Evolutionary conservation across 2,113 vertebrate species (phyloP), one percentile per base, ranked within the genome.

Genomic region (Platichthys stellatus): DNA sequence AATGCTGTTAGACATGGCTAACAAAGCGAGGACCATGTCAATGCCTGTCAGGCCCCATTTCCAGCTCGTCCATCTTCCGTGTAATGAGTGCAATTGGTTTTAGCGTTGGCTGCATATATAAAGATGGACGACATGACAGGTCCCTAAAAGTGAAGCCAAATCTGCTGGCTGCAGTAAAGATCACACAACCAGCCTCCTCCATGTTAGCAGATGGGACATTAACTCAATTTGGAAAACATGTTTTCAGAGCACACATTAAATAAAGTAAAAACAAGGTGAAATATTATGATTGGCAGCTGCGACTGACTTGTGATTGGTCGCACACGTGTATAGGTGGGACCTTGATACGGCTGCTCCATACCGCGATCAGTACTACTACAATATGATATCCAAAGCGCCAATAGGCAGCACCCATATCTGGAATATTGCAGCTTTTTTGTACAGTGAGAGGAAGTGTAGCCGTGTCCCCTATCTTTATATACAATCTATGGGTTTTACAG

Each of bases 1-100:
- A 74, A 83, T 61, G 35, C 72, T 63, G 83, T 90, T 88, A 90
- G 90, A 87, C 86, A 86, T 56, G 72, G 89, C 78, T 86, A 85
- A 80, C 89, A 83, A 75, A 80, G 72, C 57, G 72, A 80, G 64
- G 74, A 73, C 80, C 73, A 51, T 62, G 75, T 69, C 59, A 3
- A 14, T 20, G 66, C 18, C 88, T 87, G 85, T 92, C 88, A 62
- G 78, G 49, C 38, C 28, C 60, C 38, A 74, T 91, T 79, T 79
- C 86, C 18, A 65, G 69, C 47, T 62, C 0, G 5, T 64, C 56
- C 63, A 68, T 23, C 57, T 24, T 63, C 68, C 73, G 20, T 85
- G 80, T 83, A 68, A 88, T 72, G 47, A 51, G 6, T 20, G 45
- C 78, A 70, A 85, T 81, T 65, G 28, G 43, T 58, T 68, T 20